Base-by-base conservation (phyloP, 2,113 vertebrate species). In the Terrapene triunguis region DNA sequence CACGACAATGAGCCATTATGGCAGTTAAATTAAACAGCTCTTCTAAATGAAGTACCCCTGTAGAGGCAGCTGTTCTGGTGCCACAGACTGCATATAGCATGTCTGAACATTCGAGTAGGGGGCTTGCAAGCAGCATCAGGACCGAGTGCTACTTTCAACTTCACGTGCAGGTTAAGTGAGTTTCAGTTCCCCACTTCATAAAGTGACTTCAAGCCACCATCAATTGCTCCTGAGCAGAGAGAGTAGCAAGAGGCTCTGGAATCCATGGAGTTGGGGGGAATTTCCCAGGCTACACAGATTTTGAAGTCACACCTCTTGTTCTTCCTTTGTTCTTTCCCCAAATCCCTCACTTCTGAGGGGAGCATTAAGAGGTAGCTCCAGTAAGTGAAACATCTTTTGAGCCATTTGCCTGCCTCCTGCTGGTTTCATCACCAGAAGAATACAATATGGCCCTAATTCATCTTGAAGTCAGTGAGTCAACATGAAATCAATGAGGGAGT, bases 1-100 rank as follows among this genome's bases (percentile, higher is more conserved):
- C 91, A 96, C 94, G 95, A 51, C 93, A 96, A 89, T 97, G 96
- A 97, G 96, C 96, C 97, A 97, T 35, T 95, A 96, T 95, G 97
- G 96, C 96, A 96, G 96, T 95, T 97, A 97, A 93, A 93, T 95
- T 97, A 95, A 87, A 88, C 95, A 80, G 93, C 12, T 88, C 87
- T 88, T 96, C 94, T 95, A 94, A 83, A 94, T 95, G 89, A 96
- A 96, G 94, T 92, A 87, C 65, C 6, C 0, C 82, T 65, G 87
- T 79, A 9, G 87, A 65, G 65, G 5, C 5, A 69, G 62, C 62
- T 88, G 82, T 65, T 93, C 62, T 0, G 1, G 69, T 86, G 50
- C 91, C 88, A 90, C 92, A 50, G 5, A 32, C 38, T 44, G 90
- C 81, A 85, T 95, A 89, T 53, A 22, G 84, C 53, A 2, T 1